Base-by-base conservation (phyloP, 2,888 invertebrate species). In the Hypolimnas misippus region DNA sequence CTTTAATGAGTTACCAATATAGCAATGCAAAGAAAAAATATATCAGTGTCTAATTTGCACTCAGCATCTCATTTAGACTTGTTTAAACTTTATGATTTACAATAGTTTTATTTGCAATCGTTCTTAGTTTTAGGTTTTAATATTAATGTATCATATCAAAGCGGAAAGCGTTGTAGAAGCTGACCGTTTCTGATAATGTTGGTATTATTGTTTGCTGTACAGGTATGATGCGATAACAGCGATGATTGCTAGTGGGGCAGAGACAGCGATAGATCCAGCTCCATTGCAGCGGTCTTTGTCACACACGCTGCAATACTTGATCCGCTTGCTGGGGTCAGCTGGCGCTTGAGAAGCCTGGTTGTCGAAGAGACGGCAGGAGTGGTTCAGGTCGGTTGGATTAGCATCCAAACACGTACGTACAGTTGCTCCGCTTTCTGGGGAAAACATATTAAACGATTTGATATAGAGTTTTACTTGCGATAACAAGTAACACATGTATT, bases 241-340 rank as follows among this genome's bases (percentile, higher is more conserved):
- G 35, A 86, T 51, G 38, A 81, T 68, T 8, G 86, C 85, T 5
- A 92, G 75, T 10, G 90, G 87, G 57, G 87, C 66, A 4, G 90
- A 89, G 61, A 84, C 77, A 6, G 79, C 70, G 21, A 84, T 68
- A n/a, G 88, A 76, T 8, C 82, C 82, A 57, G 89, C 89, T 25
- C 84, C 85, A 70, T 94, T 94, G 82, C 94, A 94, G 58, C 79
- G 85, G 63, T 94, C 93, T 64, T 84, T 87, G 73, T 90, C 84
- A 74, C 94, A 94, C 44, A 90, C 83, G 62, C 77, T 77, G 84
- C 91, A 92, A 68, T 78, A 70, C 61, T 80, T 84, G 70, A 91
- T 77, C 64, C 72, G 79, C 72, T 70, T 80, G 67, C 62, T 60
- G 19, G 76, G 74, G 17, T 76, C 71, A 3, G 64, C 64, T 2